Base-by-base conservation (phyloP, 92 coral and sea anemone genomes). In the Epizoanthus scotinus region DNA sequence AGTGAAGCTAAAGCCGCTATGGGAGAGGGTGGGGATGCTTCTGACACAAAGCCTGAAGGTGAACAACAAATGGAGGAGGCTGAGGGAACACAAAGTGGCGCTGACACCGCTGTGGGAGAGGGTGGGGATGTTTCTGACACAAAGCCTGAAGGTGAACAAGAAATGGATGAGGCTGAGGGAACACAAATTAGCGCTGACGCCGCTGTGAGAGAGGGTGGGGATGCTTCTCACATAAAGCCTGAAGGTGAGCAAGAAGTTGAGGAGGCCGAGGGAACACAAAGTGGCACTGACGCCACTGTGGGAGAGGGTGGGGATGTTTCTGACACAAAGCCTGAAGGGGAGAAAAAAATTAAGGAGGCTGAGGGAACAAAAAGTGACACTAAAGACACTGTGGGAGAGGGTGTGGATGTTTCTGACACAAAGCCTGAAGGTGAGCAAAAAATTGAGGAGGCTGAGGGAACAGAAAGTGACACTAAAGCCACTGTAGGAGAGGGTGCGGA, bases 41-140 rank as follows among this genome's bases (percentile, higher is more conserved):
- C 70, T 58, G 57, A 77, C n/a, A 42, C 50, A 20, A 77, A 77
- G 14, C 40, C 54, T 58, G 67, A 58, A 58, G 82, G 12, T 77
- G 47, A 58, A 38, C 29, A 77, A 20, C 49, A 29, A 26, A 52
- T 50, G 22, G 58, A 77, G 1, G 78, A 72, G 78, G 19, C 54
- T 57, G 22, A 31, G 68, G 58, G 38, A 55, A 59, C 82, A 13
- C 31, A 70, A 56, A 57, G 10, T 21, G 63, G 53, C 44, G 31
- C 26, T 7, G 38, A 25, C 7, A 6, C 28, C 14, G 28, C 27
- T 21, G 19, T 10, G 69, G 70, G 27, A 36, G 69, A 58, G 34
- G 82, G 58, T 17, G 57, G 21, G 12, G 57, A 58, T 34, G 34
- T 59, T 3, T 77, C 70, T 58, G 57, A 77, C 31, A 42, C 50